phyloP scores from a whole-genome alignment of 2,797 vertebrate genomes.

The Numenius phaeopus region DNA sequence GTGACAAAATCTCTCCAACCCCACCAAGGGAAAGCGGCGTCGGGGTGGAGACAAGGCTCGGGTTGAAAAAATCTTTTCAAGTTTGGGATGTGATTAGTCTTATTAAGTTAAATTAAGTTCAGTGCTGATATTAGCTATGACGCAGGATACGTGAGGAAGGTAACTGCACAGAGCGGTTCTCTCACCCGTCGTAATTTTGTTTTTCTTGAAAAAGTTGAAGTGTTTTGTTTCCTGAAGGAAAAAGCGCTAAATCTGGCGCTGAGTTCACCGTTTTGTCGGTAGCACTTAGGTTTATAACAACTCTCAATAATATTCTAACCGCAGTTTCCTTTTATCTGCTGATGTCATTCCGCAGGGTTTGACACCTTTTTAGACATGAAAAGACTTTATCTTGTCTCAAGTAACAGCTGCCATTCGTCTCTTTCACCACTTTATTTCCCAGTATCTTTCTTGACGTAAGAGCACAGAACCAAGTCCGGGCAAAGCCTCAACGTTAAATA shows the following conservation, averaged over 20 bases:
- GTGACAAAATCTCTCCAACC: background rate
- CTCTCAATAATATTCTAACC: constrained; percentile 54
- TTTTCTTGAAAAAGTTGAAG: constrained; percentile 46
- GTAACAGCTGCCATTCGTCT: constrained; percentile 52
- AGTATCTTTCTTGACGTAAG: background rate
- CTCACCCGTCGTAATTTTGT: background rate
- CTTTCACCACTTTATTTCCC: constrained; percentile 6
- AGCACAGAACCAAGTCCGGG: background rate
- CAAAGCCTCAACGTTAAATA: background rate
- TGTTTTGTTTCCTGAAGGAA: constrained; percentile 73
- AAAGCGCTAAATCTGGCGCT: constrained; percentile 40
- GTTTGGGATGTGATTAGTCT: background rate
- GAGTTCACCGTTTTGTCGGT: constrained; percentile 41
- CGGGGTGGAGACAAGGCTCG: background rate
- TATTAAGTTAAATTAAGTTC: background rate
- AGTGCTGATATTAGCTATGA: background rate
- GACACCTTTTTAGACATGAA: constrained; percentile 91
- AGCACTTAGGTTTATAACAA: constrained; percentile 79
- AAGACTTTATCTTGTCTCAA: constrained; percentile 75
- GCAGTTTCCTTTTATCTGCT: constrained; percentile 86
- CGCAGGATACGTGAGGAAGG: background rate
- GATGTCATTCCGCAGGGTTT: constrained; percentile 72
- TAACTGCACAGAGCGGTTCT: background rate
- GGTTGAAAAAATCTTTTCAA: background rate
- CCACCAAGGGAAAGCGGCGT: background rate